Evolutionary conservation across 2,113 vertebrate genomes (phyloP).

Genomic region (Cepphus grylle): DNA sequence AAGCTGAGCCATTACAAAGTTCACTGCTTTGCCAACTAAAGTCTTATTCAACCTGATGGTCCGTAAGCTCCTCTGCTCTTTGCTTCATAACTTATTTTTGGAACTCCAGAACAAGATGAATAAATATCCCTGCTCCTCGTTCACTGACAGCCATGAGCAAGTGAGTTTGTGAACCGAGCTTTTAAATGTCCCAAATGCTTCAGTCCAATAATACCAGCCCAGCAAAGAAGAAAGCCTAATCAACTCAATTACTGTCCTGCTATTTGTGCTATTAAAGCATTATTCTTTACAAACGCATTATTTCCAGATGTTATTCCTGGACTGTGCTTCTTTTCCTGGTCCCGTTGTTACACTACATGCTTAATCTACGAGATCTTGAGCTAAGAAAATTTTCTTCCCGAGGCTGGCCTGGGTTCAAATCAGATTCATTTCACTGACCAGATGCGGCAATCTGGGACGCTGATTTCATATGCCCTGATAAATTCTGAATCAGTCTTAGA

Average conservation of each 20-base stretch:
- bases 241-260: not conserved
- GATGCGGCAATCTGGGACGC: not conserved
- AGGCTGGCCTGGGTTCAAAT: not conserved
- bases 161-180: not conserved
- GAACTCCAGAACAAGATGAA: not conserved
- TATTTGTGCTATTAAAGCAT: not conserved
- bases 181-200: not conserved
- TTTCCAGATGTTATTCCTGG: not conserved
- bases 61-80: not conserved
- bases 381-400: not conserved
- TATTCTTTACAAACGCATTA: not conserved
- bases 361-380: not conserved
- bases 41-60: not conserved
- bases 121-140: not conserved
- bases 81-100: not conserved
- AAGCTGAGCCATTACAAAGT: not conserved
- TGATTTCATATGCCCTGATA: not conserved
- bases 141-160: not conserved
- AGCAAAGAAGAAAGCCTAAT: not conserved
- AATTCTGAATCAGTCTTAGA: not conserved
- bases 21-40: not conserved
- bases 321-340: not conserved
- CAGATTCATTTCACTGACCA: conserved; percentile 15
- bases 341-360: not conserved
- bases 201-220: not conserved